These are phyloP conservation scores for Sesamia nonagrioides DNA, from an alignment of 1,140 invertebrate genomes.

Conservation along the genomic window DNA sequence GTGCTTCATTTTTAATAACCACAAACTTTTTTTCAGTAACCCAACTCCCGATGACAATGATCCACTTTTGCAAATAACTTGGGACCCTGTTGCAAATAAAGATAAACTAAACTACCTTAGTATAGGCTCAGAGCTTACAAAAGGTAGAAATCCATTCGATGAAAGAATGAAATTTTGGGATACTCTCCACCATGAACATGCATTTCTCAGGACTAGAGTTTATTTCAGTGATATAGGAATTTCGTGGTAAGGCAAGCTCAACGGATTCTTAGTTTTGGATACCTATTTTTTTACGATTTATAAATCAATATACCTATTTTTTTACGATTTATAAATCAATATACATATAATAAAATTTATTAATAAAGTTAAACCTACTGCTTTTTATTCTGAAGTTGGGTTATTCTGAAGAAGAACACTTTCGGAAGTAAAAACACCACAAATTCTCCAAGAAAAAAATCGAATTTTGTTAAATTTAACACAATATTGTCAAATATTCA, in stretches of 20 bases:
- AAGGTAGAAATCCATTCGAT: constrained; percentile 78
- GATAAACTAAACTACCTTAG: constrained; percentile 75
- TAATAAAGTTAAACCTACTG: neutral
- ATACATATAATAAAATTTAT: neutral
- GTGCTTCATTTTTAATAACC: neutral
- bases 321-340: too few species aligned
- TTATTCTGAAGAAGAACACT: too few species aligned
- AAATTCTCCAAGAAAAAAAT: too few species aligned
- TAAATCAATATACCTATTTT: neutral
- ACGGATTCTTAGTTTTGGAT: neutral
- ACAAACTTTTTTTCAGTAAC: constrained; percentile 64
- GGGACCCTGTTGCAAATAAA: constrained; percentile 75
- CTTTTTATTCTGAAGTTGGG: neutral
- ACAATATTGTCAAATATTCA: too few species aligned
- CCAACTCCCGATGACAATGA: constrained; percentile 78
- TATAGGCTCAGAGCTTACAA: constrained; percentile 77
- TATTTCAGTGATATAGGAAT: constrained; percentile 73
- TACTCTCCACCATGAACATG: constrained; percentile 69
- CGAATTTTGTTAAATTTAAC: too few species aligned
- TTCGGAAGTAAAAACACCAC: too few species aligned
- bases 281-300: neutral
- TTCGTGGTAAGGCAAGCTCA: constrained; percentile 52
- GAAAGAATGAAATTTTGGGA: constrained; percentile 83
- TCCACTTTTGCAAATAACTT: constrained; percentile 74
- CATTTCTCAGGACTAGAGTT: constrained; percentile 66